These are phyloP conservation scores for Ceyx margarethae DNA, from an alignment of 2,113 vertebrate species.

Conservation along the genomic window DNA sequence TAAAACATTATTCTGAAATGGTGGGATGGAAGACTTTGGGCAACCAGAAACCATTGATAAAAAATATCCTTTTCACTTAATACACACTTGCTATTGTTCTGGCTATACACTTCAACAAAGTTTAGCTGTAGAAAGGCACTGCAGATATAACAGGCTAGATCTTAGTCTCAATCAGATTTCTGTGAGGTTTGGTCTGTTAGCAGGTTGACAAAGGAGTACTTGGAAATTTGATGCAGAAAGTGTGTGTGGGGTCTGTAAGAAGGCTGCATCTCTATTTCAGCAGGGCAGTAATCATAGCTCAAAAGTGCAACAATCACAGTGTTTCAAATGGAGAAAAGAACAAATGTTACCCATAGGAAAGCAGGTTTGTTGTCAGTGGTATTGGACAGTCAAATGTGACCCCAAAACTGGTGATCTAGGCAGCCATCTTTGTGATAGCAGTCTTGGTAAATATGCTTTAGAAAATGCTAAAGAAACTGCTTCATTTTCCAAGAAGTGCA, in stretches of 20 bases:
- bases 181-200: background rate
- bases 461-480: background rate
- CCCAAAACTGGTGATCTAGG: background rate
- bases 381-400: background rate
- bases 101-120: background rate
- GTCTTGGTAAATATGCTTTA: background rate
- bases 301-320: background rate
- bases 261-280: background rate
- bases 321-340: background rate
- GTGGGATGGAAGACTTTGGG: background rate
- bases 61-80: background rate
- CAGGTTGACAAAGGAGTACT: background rate
- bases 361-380: background rate
- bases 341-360: background rate
- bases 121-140: background rate
- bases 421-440: background rate
- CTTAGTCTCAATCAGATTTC: background rate
- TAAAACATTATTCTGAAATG: background rate
- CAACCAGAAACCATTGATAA: background rate
- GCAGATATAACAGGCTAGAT: background rate
- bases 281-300: background rate
- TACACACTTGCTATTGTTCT: background rate
- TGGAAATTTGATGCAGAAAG: background rate
- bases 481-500: background rate
- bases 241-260: background rate